Conservation (phyloP, 2,113 vertebrate genomes). For the Acrocephalus kingi region DNA sequence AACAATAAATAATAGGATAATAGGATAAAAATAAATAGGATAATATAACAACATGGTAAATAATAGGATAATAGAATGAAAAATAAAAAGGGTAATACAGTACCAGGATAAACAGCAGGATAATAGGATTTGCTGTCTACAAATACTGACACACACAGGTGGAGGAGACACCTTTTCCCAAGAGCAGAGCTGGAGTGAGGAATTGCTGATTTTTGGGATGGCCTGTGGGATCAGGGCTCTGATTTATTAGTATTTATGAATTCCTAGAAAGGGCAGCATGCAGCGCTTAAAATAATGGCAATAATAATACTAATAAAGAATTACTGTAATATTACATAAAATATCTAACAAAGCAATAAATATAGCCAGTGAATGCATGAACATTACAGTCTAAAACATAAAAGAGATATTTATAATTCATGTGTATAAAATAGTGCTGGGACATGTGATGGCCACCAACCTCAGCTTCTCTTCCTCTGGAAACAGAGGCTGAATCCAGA, state of each 20-base stretch:
- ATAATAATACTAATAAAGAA: neutral
- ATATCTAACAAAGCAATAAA: neutral
- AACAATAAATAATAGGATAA: neutral
- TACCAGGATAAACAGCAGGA: neutral
- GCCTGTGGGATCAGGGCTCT: neutral
- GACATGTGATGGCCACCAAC: neutral
- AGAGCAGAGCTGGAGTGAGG: neutral
- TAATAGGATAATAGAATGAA: neutral
- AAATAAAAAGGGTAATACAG: neutral
- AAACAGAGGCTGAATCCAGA: neutral
- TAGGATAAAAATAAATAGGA: neutral
- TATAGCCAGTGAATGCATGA: neutral
- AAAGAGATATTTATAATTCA: neutral
- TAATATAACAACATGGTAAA: neutral
- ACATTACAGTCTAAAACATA: neutral
- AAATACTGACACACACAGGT: neutral
- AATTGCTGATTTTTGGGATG: neutral
- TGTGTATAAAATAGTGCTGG: neutral
- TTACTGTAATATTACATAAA: neutral
- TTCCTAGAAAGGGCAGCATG: neutral
- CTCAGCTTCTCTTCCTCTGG: neutral
- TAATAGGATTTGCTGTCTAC: neutral
- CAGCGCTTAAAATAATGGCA: neutral
- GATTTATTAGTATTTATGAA: neutral
- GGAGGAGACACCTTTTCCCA: neutral